Base-by-base conservation (phyloP, 1,140 invertebrate genomes). In the Samia ricini region DNA sequence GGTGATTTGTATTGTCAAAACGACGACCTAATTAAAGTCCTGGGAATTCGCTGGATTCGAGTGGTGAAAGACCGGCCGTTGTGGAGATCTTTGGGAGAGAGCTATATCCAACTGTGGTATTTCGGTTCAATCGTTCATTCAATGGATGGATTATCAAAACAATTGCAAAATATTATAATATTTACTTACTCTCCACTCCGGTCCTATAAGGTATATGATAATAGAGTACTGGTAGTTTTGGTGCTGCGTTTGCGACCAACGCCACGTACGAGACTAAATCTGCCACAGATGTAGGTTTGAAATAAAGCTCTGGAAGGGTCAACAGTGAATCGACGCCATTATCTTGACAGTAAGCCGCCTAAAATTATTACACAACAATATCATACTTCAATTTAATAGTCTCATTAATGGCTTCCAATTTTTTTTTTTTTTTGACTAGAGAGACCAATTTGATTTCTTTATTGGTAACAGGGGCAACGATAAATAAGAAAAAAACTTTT, bases 171-270 rank as follows among this genome's bases (percentile, higher is more conserved):
- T n/a, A n/a, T n/a, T 29, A 18, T 51, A 51, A 8, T 51, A 33
- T 23, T 20, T 49, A 77, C 91, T 93, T 88, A 97, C 96, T 91
- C 62, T 94, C 91, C 20, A 97, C 94, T 61, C 92, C 92, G 7
- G 94, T 94, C 73, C 93, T 92, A 23, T 89, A 89, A 2, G 96
- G 96, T 73, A 96, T 94, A 69, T 97, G 95, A 76, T 97, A 97
- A 75, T 97, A 97, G 8, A 96, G 91, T 15, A 97, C 91, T 0
- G 96, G 96, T 2, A 94, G 93, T n/a, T 94, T 94, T 1, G 95
- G 94, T 0, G 96, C 96, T 10, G 94, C 93, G 15, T 91, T 78
- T 1, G 94, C 91, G 2, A 98, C 91, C 21, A 92, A 68, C 72
- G 92, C 91, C 52, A 97, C 92, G 81, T 97, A 97, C 51, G 92